These are phyloP conservation scores for Meloidogyne exigua DNA, from an alignment of 1,140 invertebrate species.

Conservation along the genomic window DNA sequence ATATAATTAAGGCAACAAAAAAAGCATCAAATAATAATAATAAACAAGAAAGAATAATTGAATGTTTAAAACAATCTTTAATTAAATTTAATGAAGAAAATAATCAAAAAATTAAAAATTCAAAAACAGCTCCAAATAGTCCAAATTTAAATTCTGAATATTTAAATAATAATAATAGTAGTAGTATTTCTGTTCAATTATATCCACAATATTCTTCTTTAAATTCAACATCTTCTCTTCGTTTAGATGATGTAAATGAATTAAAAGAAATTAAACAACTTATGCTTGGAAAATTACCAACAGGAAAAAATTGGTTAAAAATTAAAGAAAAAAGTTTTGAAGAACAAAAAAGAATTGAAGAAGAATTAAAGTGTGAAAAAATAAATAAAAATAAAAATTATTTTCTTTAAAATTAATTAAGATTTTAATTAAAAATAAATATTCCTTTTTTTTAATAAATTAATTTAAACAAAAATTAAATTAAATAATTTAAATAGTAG, in stretches of 20 bases:
- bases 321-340: slow-evolving; percentile 2
- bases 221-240: not conserved
- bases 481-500: no score
- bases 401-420: no score
- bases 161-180: not conserved
- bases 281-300: not conserved
- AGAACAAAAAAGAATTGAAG: not conserved
- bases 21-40: no score
- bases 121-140: not conserved
- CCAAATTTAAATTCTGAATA: not conserved
- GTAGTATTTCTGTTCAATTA: not conserved
- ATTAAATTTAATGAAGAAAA: not conserved
- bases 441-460: no score
- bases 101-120: not conserved
- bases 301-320: not conserved
- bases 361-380: not conserved
- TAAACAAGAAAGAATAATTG: not conserved
- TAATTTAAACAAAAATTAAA: no score
- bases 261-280: not conserved
- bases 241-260: slow-evolving; percentile 1
- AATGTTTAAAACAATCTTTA: slow-evolving; percentile 5
- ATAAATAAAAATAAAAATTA: not conserved
- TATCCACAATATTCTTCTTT: not conserved
- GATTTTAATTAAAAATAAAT: not conserved
- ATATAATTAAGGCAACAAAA: slow-evolving; percentile 3